Base-by-base conservation (phyloP, 1,140 invertebrate species). In the Chrysoperla carnea region DNA sequence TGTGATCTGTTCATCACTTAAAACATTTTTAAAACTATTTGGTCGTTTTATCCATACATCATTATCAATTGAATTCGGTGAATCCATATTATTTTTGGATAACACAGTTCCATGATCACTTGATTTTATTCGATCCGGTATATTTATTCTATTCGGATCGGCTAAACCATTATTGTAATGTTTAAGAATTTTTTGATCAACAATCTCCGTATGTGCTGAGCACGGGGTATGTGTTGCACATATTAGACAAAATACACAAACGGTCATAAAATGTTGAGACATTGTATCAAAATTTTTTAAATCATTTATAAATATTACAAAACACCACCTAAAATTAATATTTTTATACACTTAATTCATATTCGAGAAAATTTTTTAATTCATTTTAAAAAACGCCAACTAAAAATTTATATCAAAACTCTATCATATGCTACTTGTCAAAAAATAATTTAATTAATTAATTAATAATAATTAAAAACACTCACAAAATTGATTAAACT, bases 191-290 rank as follows among this genome's bases (percentile, higher is more conserved):
- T 47, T 42, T 28, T 48, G 50, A 52, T 48, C 61, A 51, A 41
- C 53, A 40, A 60, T 57, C 51, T 58, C 69, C 38, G 63, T 66
- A 58, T 69, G 80, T 52, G 67, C 76, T 28, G 69, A 73, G 52
- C 81, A 84, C 1, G 75, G 71, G 35, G 69, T 70, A 46, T 81
- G 79, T 36, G 78, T 71, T 8, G 80, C 78, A 54, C 79, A 83
- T 4, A 84, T 58, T 31, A 84, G 68, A 56, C 81, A 84, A 50
- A 84, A 77, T 57, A 84, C 75, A 51, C 80, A 83, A 15, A 84
- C 78, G 11, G 78, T 79, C 48, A 83, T 72, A 35, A 81, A 60
- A 49, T 75, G 71, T 46, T 61, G 62, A 41, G 62, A 63, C 69
- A 72, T 71, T 42, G 36, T 48, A 29, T 37, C n/a, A 40, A 40